Percentiles rank a stretch among this genome's conserved stretches.
phyloP scores from a whole-genome alignment of 2,888 invertebrate species.

The Cacoxenus indagator region DNA sequence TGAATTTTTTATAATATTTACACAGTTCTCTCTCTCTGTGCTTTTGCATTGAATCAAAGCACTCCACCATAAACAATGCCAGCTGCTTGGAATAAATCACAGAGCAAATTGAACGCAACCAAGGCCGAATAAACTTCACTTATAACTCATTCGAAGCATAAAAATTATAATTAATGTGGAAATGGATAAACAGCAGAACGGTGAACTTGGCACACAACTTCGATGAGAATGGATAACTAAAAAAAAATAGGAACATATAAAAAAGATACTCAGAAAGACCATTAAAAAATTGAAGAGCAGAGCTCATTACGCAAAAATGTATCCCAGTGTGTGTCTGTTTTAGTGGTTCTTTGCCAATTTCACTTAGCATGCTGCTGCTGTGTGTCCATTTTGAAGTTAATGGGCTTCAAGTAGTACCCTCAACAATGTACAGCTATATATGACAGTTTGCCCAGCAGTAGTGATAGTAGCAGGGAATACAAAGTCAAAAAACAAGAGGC shows the following conservation, averaged over 20 bases:
- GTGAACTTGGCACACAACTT: slow-evolving; percentile 13
- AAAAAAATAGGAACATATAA: background rate
- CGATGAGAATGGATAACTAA: background rate
- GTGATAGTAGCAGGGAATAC: background rate
- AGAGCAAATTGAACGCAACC: slow-evolving; percentile 1
- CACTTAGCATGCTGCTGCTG: background rate
- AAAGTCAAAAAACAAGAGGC: background rate
- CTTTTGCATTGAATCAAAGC: background rate
- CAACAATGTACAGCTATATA: background rate
- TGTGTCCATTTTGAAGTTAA: slow-evolving; percentile 12
- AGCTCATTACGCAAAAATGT: slow-evolving; percentile 8
- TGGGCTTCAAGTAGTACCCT: slow-evolving; percentile 17
- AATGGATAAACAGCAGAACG: background rate
- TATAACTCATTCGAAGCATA: slow-evolving; percentile 38
- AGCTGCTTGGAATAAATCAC: slow-evolving; percentile 15
- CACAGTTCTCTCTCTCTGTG: background rate
- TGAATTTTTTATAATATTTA: slow-evolving; percentile 2
- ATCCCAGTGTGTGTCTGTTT: background rate
- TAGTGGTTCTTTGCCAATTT: background rate
- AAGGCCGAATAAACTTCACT: slow-evolving; percentile 21
- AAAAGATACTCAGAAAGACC: background rate
- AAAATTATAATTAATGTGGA: slow-evolving; percentile 62
- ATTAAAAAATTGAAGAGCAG: background rate
- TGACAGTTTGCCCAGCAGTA: background rate
- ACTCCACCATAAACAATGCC: background rate